A percentile compares a stretch with the other conserved stretches of the same genome.
phyloP scores from a whole-genome alignment of 2,113 vertebrate genomes.

The Colaptes auratus region DNA sequence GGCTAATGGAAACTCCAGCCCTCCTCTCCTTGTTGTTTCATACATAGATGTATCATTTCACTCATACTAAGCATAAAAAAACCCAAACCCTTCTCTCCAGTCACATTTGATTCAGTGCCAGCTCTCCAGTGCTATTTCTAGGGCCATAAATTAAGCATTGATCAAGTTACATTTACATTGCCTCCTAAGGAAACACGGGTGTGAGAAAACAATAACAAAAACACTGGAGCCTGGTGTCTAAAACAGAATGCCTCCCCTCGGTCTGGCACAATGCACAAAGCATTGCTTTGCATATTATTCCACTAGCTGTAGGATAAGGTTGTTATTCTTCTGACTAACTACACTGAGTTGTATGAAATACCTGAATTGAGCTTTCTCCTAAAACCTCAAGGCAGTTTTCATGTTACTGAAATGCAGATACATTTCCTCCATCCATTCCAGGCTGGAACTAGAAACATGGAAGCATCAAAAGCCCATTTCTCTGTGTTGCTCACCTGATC shows the following conservation, averaged over 20 bases:
- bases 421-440: background rate
- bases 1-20: slow-evolving; percentile 71
- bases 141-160: slow-evolving; percentile 45
- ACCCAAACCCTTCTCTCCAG: background rate
- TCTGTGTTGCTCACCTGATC: background rate
- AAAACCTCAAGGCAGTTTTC: background rate
- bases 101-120: slow-evolving; percentile 2
- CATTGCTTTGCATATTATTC: background rate
- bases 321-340: background rate
- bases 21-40: slow-evolving; percentile 54
- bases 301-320: background rate
- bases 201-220: background rate
- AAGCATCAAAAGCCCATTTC: background rate
- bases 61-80: slow-evolving; percentile 47
- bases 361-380: background rate
- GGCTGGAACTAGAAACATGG: rapidly evolving
- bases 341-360: background rate
- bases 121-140: slow-evolving; percentile 24
- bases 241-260: background rate
- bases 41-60: slow-evolving; percentile 30
- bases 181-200: background rate
- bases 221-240: background rate
- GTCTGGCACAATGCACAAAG: background rate
- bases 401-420: background rate
- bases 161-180: slow-evolving; percentile 3